A percentile compares a stretch with the other conserved stretches of the same genome.
These are phyloP conservation scores for Aphidius ervi DNA, from an alignment of 1,140 invertebrate genomes.

Conservation along the genomic window DNA sequence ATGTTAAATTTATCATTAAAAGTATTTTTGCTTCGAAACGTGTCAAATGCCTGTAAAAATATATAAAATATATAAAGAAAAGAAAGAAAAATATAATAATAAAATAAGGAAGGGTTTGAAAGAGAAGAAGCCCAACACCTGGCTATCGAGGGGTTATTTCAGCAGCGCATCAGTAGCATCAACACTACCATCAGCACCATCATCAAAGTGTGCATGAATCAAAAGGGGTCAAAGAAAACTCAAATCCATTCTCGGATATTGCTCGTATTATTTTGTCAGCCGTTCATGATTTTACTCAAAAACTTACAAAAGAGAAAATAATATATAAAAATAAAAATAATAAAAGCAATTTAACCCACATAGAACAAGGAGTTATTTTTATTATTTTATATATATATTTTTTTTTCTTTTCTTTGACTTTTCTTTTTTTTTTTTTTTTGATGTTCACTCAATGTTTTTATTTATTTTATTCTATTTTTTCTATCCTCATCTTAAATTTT, in stretches of 20 bases:
- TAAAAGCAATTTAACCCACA: neutral
- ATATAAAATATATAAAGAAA: no score
- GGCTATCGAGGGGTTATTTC: neutral
- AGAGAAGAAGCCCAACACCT: neutral
- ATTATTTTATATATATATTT: neutral
- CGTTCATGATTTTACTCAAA: conserved; percentile 6
- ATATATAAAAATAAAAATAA: neutral
- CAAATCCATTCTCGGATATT: conserved; percentile 16
- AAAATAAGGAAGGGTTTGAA: no score
- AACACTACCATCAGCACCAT: no score
- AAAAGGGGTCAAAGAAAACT: conserved; percentile 15
- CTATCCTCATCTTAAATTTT: conserved; percentile 6
- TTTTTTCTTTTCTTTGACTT: conserved; percentile 6
- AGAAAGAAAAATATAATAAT: no score
- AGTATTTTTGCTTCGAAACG: no score
- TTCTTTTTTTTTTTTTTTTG: neutral
- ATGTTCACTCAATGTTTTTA: neutral
- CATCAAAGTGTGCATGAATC: no score
- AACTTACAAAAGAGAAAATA: neutral
- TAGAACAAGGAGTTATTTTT: no score
- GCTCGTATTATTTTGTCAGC: conserved; percentile 16
- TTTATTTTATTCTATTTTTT: conserved; percentile 5
- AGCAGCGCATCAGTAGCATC: no score
- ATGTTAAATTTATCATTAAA: no score
- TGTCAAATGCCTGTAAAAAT: no score